These are phyloP conservation scores for Strigamia maritima DNA, from an alignment of 2,888 invertebrate species.

Conservation along the genomic window DNA sequence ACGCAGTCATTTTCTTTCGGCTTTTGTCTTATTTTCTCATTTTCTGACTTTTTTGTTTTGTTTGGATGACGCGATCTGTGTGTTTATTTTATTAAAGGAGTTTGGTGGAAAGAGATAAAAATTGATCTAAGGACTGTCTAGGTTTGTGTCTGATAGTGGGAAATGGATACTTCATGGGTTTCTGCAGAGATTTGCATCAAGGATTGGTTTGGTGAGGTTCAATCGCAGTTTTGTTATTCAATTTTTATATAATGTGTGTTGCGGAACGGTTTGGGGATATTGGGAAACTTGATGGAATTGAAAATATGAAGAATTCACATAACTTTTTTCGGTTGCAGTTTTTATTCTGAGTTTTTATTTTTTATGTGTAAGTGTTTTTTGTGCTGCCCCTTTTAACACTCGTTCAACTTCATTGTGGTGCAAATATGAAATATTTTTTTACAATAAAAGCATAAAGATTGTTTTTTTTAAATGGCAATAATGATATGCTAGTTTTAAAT, in stretches of 20 bases:
- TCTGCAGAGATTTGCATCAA: background rate
- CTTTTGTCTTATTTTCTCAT: conserved; percentile 12
- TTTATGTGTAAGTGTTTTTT: background rate
- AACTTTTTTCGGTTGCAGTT: background rate
- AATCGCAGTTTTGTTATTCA: background rate
- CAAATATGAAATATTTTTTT: too few species aligned
- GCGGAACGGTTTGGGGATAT: background rate
- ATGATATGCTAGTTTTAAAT: too few species aligned
- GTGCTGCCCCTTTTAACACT: too few species aligned
- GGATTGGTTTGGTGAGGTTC: background rate
- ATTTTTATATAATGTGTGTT: background rate
- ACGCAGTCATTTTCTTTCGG: background rate
- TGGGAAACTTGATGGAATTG: background rate
- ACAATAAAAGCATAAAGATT: too few species aligned
- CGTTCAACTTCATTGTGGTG: too few species aligned
- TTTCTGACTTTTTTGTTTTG: background rate
- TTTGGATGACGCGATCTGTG: background rate
- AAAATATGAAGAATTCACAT: background rate
- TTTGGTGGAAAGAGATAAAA: background rate
- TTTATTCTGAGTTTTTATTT: background rate
- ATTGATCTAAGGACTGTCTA: background rate
- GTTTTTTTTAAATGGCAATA: too few species aligned
- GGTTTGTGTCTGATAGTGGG: background rate
- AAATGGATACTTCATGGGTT: background rate
- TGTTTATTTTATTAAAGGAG: background rate